Evolutionary conservation across 2,797 vertebrate genomes (phyloP).

Genomic region (Limnodromus scolopaceus): DNA sequence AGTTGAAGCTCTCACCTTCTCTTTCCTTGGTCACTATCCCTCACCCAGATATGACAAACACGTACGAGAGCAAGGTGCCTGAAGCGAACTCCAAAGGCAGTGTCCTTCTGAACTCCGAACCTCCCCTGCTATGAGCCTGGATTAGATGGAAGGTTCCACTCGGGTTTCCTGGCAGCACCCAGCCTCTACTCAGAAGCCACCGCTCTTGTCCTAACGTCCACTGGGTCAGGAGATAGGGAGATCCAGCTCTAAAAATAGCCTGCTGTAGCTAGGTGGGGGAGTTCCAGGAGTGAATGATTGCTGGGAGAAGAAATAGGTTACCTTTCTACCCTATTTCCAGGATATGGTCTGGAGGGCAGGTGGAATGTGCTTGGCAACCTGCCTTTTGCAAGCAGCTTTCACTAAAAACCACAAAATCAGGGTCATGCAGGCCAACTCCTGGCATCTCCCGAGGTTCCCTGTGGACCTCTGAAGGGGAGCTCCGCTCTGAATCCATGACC

Average conservation of each 20-base stretch:
- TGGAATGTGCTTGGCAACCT: background rate
- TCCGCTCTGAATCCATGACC: background rate
- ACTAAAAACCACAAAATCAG: accelerated
- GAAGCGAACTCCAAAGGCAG: background rate
- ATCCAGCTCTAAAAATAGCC: conserved; percentile 46
- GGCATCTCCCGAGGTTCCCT: accelerated
- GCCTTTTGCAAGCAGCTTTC: background rate
- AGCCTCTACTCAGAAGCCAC: background rate
- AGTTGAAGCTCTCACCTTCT: background rate
- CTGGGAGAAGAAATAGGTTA: background rate
- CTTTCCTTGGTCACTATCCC: background rate
- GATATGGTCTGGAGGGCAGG: background rate
- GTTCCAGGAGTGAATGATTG: background rate
- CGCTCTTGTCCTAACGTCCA: background rate
- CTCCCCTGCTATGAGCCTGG: accelerated
- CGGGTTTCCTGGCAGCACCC: background rate
- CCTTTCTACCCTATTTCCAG: background rate
- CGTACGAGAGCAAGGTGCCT: background rate
- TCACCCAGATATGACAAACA: background rate
- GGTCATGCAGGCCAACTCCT: background rate
- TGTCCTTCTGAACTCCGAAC: background rate
- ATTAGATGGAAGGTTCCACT: background rate
- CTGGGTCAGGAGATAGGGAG: background rate
- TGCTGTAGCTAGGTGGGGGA: conserved; percentile 1
- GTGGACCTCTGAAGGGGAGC: accelerated